Evolutionary conservation across 2,888 invertebrate species (phyloP), one percentile per base, ranked within the genome.

Genomic region (Lypha dubia): DNA sequence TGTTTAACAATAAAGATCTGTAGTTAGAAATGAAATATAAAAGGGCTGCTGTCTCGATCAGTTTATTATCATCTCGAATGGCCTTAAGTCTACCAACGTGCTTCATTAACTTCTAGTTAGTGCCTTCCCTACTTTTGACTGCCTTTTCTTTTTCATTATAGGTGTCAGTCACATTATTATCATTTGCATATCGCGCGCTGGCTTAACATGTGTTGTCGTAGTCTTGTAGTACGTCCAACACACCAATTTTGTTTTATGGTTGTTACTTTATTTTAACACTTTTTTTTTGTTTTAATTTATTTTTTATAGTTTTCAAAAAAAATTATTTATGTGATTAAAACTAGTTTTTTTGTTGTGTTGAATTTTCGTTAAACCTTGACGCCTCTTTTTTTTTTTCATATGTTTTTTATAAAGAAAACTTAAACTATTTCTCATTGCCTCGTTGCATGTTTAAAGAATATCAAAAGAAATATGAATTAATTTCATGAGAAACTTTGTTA

Each of bases 241-340:
- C 17, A 38, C 0, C 3, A 17, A 1, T 11, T 15, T 28, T 22
- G 3, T 53, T 22, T 3, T 24, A 13, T 24, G 3, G 0, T 53
- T 32, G 32, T 32, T 32, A 6, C 7, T 15, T 24, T 28, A 58
- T 67, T 24, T 76, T 56, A 58, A 67, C 67, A 77, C 60, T 62
- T 62, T 5, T 68, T 46, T 13, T 28, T 2, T 28, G 8, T 41
- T 65, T n/a, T 24, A 20, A n/a, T n/a, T n/a, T n/a, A n/a, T n/a
- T n/a, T n/a, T n/a, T n/a, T n/a, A n/a, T n/a, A n/a, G n/a, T 35
- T 11, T 76, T 24, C n/a, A 28, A 13, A 28, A 70, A n/a, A 67
- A 62, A 62, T 79, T 51, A 68, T 79, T 70, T 79, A 70, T 79
- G 53, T 44, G 53, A 32, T 44, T 70, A 32, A 79, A 70, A 79